phyloP scores from a whole-genome alignment of 64 coral and sea anemone species.

The Platygyra sinensis region DNA sequence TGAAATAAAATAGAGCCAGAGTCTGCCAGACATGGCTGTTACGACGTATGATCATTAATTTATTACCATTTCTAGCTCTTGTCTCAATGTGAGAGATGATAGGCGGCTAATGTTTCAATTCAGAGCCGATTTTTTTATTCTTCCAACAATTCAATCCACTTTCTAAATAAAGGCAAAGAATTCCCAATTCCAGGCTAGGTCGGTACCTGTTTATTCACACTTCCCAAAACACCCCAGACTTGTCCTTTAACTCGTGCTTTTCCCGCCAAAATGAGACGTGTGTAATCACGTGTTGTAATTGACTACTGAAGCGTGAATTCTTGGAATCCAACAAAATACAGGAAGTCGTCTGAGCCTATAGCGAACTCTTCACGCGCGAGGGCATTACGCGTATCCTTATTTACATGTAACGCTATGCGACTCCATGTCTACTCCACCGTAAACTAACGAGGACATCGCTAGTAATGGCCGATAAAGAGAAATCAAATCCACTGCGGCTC shows the following conservation, averaged over 20 bases:
- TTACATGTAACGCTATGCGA: neutral
- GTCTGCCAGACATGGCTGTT: too few species aligned
- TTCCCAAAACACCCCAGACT: neutral
- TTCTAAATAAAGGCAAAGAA: too few species aligned
- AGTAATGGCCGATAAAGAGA: conserved; percentile 20
- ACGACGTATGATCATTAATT: too few species aligned
- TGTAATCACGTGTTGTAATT: neutral
- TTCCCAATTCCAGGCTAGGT: too few species aligned
- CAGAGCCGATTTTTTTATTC: too few species aligned
- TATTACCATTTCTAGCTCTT: too few species aligned
- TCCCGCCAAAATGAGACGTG: neutral
- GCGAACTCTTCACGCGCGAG: neutral
- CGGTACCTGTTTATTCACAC: neutral
- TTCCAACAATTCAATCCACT: too few species aligned
- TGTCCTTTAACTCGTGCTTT: too few species aligned
- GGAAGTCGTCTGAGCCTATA: neutral
- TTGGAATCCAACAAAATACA: neutral
- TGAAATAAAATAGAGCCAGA: too few species aligned
- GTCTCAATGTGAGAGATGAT: too few species aligned
- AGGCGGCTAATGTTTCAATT: too few species aligned
- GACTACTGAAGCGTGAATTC: neutral
- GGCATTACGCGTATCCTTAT: too few species aligned
- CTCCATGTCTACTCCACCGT: neutral
- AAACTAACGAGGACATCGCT: neutral
- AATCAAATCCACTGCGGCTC: neutral